Conservation (phyloP, 2,888 invertebrate genomes). For the Choristoneura rosaceana region DNA sequence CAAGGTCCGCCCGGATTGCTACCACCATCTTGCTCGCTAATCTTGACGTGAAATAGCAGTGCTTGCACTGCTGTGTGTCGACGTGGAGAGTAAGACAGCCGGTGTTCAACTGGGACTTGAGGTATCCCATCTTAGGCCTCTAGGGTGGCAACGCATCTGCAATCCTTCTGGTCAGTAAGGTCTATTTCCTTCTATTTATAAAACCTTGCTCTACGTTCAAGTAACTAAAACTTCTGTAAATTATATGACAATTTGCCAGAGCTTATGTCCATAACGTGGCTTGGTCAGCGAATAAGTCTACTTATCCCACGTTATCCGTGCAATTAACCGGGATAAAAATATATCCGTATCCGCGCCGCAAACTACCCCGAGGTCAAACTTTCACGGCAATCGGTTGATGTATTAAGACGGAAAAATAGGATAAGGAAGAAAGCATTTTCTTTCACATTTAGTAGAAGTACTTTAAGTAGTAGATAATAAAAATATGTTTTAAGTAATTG, state of each 20-base stretch:
- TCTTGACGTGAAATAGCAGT: too few species aligned
- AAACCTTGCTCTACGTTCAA: neutral
- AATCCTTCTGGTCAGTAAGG: too few species aligned
- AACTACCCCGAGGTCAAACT: conserved; percentile 8
- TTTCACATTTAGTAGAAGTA: neutral
- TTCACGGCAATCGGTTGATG: neutral
- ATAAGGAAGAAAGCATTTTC: neutral
- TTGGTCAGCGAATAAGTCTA: neutral
- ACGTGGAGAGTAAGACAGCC: too few species aligned
- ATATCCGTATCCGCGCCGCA: neutral
- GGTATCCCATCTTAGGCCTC: too few species aligned
- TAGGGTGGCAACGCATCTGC: too few species aligned
- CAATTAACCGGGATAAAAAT: conserved; percentile 5
- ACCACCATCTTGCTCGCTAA: too few species aligned
- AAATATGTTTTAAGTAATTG: too few species aligned
- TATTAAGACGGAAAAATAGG: neutral
- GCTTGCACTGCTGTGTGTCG: too few species aligned
- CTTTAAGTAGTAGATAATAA: neutral
- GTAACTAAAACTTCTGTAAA: neutral
- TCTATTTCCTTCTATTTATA: neutral
- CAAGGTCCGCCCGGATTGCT: too few species aligned
- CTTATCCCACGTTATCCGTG: conserved; percentile 7
- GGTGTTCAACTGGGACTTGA: too few species aligned
- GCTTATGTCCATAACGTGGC: neutral
- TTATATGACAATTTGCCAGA: neutral